Base-by-base conservation (phyloP, 2,113 vertebrate genomes). In the Centropus bengalensis region DNA sequence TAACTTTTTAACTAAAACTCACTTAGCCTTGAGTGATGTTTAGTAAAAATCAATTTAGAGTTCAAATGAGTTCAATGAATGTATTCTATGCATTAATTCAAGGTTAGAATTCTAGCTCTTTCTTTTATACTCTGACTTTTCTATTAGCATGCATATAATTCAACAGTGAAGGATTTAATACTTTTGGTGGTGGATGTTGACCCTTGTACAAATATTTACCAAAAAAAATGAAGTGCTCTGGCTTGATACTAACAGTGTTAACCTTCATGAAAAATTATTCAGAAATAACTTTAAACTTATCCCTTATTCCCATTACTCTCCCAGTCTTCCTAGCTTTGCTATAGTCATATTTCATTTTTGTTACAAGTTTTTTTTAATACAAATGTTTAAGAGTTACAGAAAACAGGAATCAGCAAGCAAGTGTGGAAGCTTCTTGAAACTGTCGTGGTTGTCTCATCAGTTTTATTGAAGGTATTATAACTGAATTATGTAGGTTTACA, bases 41-140 rank as follows among this genome's bases (percentile, higher is more conserved):
- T 93, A 95, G 70, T 82, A 71, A 93, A 95, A 97, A 97, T 97
- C 96, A 97, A 94, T 96, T 78, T 86, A n/a, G 55, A 94, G 94
- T 97, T 97, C 91, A 96, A 85, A 95, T 93, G 73, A 96, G 92
- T 93, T 96, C 92, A 96, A 59, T 92, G 73, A 94, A 78, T 82
- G 36, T 30, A 44, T 87, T 94, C 95, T 54, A 81, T 82, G 14
- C 77, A 55, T 51, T 16, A 27, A 19, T 91, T 97, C 62, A 96
- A 93, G 96, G 93, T 93, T 95, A 94, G 70, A 94, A 87, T 68
- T 87, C 30, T 58, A 73, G 11, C 12, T 92, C 28, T 89, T 76
- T 22, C 13, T 86, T 84, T 81, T 64, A 45, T 33, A 36, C 24
- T 71, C 16, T 79, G 49, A 82, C 52, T 82, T 95, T 88, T 89